These are phyloP conservation scores for Strigops habroptila DNA, from an alignment of 2,113 vertebrate genomes.

Conservation along the genomic window DNA sequence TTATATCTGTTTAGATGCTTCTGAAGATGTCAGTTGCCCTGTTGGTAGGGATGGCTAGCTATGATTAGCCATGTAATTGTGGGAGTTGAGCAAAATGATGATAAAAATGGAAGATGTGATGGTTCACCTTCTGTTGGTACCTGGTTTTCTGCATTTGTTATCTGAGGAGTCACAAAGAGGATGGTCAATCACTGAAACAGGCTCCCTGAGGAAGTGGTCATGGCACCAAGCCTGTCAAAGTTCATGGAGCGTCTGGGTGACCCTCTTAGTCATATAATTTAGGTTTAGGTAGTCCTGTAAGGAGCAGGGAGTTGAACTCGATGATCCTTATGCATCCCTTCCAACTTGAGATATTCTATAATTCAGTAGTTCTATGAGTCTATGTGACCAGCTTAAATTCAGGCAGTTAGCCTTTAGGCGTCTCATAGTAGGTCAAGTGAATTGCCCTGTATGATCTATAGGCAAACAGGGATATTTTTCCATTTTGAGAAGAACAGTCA, in stretches of 20 bases:
- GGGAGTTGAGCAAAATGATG: not conserved
- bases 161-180: not conserved
- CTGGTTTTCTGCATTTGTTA: not conserved
- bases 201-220: not conserved
- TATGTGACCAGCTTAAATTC: not conserved
- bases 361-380: not conserved
- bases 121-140: not conserved
- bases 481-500: not conserved
- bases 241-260: not conserved
- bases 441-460: accelerated
- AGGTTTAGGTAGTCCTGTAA: not conserved
- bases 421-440: not conserved
- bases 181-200: not conserved
- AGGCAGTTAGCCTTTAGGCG: not conserved
- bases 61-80: not conserved
- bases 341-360: not conserved
- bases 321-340: not conserved
- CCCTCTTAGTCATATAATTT: not conserved
- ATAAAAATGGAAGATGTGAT: not conserved
- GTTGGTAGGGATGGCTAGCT: not conserved
- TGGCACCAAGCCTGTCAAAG: not conserved
- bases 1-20: not conserved
- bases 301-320: not conserved
- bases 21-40: not conserved
- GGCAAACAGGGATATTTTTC: not conserved